Base-by-base conservation (phyloP, 2,888 invertebrate genomes). In the Vanessa cardui region DNA sequence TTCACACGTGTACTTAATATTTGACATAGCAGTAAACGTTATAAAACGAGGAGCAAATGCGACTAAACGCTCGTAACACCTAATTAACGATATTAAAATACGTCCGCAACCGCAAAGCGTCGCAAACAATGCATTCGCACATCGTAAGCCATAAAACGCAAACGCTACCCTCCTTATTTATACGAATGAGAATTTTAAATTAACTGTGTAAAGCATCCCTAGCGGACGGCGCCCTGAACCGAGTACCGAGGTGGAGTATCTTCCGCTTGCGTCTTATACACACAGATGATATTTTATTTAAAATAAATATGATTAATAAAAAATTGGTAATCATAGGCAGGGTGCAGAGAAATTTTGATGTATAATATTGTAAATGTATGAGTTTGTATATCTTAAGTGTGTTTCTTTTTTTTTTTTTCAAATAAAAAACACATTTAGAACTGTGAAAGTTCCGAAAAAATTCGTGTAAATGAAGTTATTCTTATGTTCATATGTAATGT, bases 21-120 rank as follows among this genome's bases (percentile, higher is more conserved):
- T 59, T 62, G 73, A 72, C 61, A 39, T 47, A 61, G 44, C 58
- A 64, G 68, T 59, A 68, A 73, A 70, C 69, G 64, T 18, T 56
- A 39, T 72, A 72, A 72, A 74, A 70, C 73, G 72, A 68, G 71
- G 68, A 69, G 69, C 72, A 62, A 72, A 72, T 70, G 69, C 72
- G 77, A 74, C 78, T 82, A 84, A 84, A 80, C 70, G 84, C 83
- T 81, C 81, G 86, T 84, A 86, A 86, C 90, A 90, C 90, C 90
- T 91, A 92, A 92, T 92, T 92, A 92, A 91, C 90, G 90, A 90
- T 91, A 90, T 92, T 90, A 90, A 92, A 92, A 90, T 89, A 89
- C 89, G 86, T 87, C 82, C 81, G 74, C 81, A 75, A 81, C 92
- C 92, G 85, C 92, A 90, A 85, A 89, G 85, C 88, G 82, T 85